phyloP scores from a whole-genome alignment of 2,888 invertebrate genomes.

The Glomeris marginata region DNA sequence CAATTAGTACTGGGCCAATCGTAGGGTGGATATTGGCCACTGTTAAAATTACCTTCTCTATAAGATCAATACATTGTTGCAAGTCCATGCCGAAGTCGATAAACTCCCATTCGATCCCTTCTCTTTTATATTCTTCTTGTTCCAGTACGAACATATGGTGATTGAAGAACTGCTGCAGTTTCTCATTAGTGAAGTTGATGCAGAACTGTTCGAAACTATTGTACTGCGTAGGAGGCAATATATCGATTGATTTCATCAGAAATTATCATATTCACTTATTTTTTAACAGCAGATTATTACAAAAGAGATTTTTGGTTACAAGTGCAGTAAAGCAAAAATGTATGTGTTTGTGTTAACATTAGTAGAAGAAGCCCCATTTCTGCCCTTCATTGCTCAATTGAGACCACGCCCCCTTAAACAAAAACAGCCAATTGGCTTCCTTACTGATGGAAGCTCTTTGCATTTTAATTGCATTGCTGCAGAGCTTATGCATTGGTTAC shows the following conservation, averaged over 20 bases:
- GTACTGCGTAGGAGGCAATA: conserved; percentile 43
- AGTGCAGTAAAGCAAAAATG: background rate
- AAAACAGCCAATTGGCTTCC: too few relatives aligned
- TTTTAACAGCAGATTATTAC: too few relatives aligned
- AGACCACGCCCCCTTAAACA: too few relatives aligned
- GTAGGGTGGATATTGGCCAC: background rate
- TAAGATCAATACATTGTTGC: conserved; percentile 94
- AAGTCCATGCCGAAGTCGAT: conserved; percentile 99
- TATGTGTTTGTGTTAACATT: too few relatives aligned
- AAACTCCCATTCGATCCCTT: conserved; percentile 96
- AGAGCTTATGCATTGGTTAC: too few relatives aligned
- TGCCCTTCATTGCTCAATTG: too few relatives aligned
- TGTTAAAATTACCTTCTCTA: conserved; percentile 68
- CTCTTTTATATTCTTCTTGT: conserved; percentile 96
- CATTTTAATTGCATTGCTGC: too few relatives aligned
- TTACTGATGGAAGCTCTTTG: too few relatives aligned
- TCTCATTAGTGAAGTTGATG: conserved; percentile 99
- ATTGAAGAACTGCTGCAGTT: conserved; percentile 99
- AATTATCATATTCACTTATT: too few relatives aligned
- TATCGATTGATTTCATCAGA: background rate
- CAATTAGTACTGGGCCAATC: too few relatives aligned
- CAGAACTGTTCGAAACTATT: conserved; percentile 99
- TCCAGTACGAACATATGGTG: conserved; percentile 99
- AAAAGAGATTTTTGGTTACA: background rate
- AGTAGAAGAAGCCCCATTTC: too few relatives aligned